These are phyloP conservation scores for Araneus ventricosus DNA, from an alignment of 1,140 invertebrate genomes.

Conservation along the genomic window DNA sequence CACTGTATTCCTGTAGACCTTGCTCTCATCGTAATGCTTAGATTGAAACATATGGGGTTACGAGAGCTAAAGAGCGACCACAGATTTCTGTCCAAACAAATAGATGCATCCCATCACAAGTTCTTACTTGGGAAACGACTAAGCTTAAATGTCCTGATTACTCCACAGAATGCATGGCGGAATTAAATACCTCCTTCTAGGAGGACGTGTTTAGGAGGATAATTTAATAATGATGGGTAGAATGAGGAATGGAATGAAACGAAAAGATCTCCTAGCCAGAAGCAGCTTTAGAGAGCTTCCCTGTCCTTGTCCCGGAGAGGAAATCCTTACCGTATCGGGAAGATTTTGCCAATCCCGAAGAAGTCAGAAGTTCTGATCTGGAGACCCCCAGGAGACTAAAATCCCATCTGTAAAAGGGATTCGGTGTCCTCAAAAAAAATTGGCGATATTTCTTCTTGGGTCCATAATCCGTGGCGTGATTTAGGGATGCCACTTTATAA, in stretches of 20 bases:
- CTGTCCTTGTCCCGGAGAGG: background rate
- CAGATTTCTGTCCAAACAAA: background rate
- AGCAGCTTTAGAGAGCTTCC: constrained; percentile 7
- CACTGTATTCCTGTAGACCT: too few species aligned
- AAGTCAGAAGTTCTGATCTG: constrained; percentile 4
- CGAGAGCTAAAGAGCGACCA: too few species aligned
- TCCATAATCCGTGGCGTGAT: background rate
- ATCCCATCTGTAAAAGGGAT: constrained; percentile 14
- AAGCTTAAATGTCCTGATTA: background rate
- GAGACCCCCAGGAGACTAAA: background rate
- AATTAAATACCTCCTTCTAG: background rate
- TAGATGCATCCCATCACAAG: background rate
- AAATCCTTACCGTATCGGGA: background rate
- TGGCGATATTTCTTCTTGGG: background rate
- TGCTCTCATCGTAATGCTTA: too few species aligned
- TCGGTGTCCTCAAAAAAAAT: background rate
- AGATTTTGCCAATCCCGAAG: background rate
- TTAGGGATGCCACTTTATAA: background rate
- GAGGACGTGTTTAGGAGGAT: background rate
- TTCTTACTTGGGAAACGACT: background rate
- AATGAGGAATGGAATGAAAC: background rate
- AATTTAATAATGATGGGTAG: background rate
- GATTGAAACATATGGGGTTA: too few species aligned
- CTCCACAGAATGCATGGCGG: background rate
- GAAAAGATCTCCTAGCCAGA: background rate